Conservation (phyloP, 2,113 vertebrate genomes). For the Sphyrna mokarran region DNA sequence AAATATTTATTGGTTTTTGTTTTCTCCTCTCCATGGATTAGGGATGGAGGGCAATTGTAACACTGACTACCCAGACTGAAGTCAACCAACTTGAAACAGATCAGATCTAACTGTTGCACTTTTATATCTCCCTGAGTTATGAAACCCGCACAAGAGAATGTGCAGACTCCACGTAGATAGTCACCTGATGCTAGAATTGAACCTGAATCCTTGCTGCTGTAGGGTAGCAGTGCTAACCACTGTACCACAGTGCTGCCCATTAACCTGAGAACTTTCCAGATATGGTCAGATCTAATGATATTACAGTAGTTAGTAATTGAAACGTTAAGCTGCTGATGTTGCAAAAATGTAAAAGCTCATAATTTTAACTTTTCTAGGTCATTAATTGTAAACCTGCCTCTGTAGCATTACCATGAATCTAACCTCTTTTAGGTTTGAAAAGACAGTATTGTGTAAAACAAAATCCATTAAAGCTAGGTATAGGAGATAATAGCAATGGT, state of each 20-base stretch:
- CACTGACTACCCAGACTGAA: neutral
- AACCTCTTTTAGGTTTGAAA: neutral
- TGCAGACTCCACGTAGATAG: too few species aligned
- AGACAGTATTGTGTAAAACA: neutral
- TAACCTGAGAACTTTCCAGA: too few species aligned
- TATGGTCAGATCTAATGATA: neutral
- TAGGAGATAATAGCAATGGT: neutral
- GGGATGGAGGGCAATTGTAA: neutral
- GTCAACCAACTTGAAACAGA: neutral
- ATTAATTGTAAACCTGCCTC: neutral
- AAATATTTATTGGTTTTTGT: neutral
- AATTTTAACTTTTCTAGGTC: neutral
- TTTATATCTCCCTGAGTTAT: too few species aligned
- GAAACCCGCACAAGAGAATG: too few species aligned
- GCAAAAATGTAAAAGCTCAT: neutral
- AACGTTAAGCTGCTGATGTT: neutral
- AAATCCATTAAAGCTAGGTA: neutral
- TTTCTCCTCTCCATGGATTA: neutral
- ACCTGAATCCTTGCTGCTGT: too few species aligned
- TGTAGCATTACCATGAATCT: neutral
- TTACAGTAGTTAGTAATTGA: neutral
- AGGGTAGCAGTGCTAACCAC: too few species aligned
- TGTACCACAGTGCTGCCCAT: too few species aligned
- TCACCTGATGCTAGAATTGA: too few species aligned
- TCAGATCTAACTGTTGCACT: too few species aligned